Evolutionary conservation across 2,113 vertebrate genomes (phyloP), one percentile per base, ranked within the genome.

Genomic region (Nanorana parkeri): DNA sequence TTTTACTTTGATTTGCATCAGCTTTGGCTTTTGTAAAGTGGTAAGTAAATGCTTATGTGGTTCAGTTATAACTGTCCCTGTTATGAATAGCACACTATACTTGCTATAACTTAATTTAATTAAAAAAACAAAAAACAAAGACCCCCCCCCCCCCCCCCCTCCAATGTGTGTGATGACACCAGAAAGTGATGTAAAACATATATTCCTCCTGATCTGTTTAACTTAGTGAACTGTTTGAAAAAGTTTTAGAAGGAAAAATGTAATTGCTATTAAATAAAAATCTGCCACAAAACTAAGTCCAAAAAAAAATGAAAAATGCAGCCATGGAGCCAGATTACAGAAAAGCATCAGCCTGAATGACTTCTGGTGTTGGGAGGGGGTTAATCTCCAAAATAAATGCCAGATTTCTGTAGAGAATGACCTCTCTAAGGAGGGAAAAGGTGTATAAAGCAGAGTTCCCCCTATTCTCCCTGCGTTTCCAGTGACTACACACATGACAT

Each of bases 381-480:
- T 21, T 61, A 16, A 20, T 77, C 36, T 51, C 63, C 54, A 21
- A 52, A 58, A 56, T 72, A 54, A 29, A 2, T 55, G n/a, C n/a
- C 52, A 73, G n/a, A 23, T 52, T 5, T 55, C 1, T 28, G 1
- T 5, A n/a, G n/a, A n/a, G n/a, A n/a, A n/a, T n/a, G n/a, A n/a
- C 41, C 21, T 72, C 24, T 54, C 16, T 26, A 74, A 21, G 17
- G 29, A n/a, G 20, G 36, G 7, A 10, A 54, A 32, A 4, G 21
- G 11, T 4, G 32, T 32, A 32, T 5, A 54, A 21, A 20, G 0
- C 58, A 28, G 29, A 10, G 51, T 52, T 17, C 36, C 76, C 65
- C 19, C 20, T 11, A 58, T 4, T 11, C 64, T 76, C 19, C 51
- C 83, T 83, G 64, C 11, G 64, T 87, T 88, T 85, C 86, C 89